Evolutionary conservation across 2,797 vertebrate species (phyloP).

Genomic region (Artibeus jamaicensis): DNA sequence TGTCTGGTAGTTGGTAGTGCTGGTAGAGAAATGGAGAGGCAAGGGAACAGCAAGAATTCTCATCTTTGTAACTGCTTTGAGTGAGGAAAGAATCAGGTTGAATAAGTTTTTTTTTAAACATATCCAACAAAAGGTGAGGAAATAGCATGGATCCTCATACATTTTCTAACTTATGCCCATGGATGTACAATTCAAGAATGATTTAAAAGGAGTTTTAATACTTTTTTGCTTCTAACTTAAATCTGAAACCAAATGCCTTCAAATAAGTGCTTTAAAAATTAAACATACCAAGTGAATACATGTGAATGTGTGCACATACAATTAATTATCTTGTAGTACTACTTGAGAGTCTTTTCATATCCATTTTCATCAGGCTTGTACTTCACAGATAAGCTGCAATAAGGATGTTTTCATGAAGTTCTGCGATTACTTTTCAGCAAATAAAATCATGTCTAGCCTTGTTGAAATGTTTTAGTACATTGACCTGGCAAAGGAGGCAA

Average conservation of each 20-base stretch:
- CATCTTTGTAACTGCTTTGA: not conserved
- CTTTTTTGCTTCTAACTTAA: not conserved
- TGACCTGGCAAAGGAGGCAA: not conserved
- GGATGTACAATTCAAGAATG: not conserved
- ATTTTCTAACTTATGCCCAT: not conserved
- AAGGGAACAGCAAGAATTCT: not conserved
- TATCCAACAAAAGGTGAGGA: not conserved
- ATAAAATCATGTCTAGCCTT: not conserved
- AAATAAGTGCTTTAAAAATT: conserved; percentile 4
- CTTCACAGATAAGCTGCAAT: not conserved
- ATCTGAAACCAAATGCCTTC: not conserved
- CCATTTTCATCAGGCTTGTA: not conserved
- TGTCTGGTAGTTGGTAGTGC: not conserved
- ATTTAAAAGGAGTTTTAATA: not conserved
- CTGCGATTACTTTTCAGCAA: conserved; percentile 14
- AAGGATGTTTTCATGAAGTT: conserved; percentile 26
- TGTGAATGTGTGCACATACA: not conserved
- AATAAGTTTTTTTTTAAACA: not conserved
- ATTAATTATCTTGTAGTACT: not conserved
- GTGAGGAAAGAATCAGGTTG: not conserved
- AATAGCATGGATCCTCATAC: not conserved
- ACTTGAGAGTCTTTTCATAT: not conserved
- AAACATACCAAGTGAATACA: not conserved
- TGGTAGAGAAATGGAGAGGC: not conserved
- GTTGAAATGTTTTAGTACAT: conserved; percentile 24